phyloP scores from a whole-genome alignment of 92 coral and sea anemone species.

The Parazoanthus swiftii region DNA sequence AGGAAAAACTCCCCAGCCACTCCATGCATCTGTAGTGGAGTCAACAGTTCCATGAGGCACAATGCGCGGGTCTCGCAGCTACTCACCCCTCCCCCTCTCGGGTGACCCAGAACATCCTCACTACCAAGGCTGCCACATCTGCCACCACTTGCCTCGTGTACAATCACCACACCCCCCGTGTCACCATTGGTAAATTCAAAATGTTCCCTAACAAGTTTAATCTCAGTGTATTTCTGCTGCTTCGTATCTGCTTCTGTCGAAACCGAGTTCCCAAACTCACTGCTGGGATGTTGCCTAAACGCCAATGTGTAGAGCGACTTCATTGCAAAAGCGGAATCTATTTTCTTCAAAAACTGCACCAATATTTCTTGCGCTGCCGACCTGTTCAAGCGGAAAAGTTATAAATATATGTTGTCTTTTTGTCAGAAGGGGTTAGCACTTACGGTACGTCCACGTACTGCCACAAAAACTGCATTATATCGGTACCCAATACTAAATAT shows the following conservation, averaged over 20 bases:
- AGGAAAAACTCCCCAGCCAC: conserved; percentile 86
- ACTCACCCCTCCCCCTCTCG: conserved; percentile 56
- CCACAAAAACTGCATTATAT: too few species aligned
- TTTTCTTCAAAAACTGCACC: conserved; percentile 66
- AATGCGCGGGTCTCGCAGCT: conserved; percentile 58
- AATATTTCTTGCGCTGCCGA: conserved; percentile 80
- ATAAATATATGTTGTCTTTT: neutral
- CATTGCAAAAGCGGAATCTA: conserved; percentile 55
- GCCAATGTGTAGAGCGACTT: conserved; percentile 67
- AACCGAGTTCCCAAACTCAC: neutral
- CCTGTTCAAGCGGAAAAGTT: conserved; percentile 44
- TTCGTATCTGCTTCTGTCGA: neutral
- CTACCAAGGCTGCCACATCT: neutral
- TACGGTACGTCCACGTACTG: too few species aligned
- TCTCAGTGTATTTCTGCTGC: neutral
- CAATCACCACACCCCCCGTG: conserved; percentile 78
- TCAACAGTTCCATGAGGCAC: conserved; percentile 78
- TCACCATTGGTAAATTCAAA: conserved; percentile 77
- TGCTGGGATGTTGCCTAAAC: conserved; percentile 54
- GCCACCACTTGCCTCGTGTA: neutral
- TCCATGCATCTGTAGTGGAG: conserved; percentile 61
- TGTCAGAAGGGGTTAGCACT: too few species aligned
- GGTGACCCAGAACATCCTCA: conserved; percentile 55
- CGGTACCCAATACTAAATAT: too few species aligned
- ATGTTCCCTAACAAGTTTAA: conserved; percentile 57